These are phyloP conservation scores for Amazonetta brasiliensis DNA, from an alignment of 2,797 vertebrate genomes.

Conservation along the genomic window DNA sequence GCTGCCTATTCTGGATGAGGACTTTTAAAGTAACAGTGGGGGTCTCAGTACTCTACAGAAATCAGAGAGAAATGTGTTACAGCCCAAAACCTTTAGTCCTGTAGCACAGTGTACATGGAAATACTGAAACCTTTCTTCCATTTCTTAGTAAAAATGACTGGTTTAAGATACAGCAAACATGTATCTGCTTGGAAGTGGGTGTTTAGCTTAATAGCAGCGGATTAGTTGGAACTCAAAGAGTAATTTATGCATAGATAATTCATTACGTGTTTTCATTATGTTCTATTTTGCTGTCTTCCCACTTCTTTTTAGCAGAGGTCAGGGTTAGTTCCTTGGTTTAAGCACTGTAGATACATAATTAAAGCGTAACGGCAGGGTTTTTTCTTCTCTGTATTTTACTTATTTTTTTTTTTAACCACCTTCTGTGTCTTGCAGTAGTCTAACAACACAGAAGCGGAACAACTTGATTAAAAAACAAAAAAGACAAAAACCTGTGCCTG, in stretches of 20 bases:
- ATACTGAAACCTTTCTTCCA: background rate
- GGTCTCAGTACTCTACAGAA: background rate
- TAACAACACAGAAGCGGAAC: background rate
- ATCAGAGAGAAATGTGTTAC: constrained; percentile 24
- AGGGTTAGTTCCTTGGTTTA: constrained; percentile 53
- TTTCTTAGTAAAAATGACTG: constrained; percentile 21
- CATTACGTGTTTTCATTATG: constrained; percentile 73
- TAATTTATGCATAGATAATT: constrained; percentile 75
- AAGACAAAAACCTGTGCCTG: background rate
- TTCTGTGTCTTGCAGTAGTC: constrained; percentile 1
- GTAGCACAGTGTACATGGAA: background rate
- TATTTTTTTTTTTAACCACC: background rate
- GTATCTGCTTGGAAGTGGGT: constrained; percentile 55
- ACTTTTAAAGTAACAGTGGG: constrained; percentile 24
- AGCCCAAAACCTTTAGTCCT: background rate
- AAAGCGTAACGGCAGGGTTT: constrained; percentile 52
- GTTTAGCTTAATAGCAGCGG: constrained; percentile 65
- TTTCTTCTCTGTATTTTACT: background rate
- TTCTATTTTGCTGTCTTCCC: constrained; percentile 48
- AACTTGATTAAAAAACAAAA: background rate
- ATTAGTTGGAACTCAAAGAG: constrained; percentile 65
- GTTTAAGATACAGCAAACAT: constrained; percentile 40
- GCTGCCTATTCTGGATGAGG: background rate
- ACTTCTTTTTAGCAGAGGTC: constrained; percentile 54
- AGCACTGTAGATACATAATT: constrained; percentile 52